These are phyloP conservation scores for Acleris emargana DNA, from an alignment of 2,888 invertebrate species.

Conservation along the genomic window DNA sequence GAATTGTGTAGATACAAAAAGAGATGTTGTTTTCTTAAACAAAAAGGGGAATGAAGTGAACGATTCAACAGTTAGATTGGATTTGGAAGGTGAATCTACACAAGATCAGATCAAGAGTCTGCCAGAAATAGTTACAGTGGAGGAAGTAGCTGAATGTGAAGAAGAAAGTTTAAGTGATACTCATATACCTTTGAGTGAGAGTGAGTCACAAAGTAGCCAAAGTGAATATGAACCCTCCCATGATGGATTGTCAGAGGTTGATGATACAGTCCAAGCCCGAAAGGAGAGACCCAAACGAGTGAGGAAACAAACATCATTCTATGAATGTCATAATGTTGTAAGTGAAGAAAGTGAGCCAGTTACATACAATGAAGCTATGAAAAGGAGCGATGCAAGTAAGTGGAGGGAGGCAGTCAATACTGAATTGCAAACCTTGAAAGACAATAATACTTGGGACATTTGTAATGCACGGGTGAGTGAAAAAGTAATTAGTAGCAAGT, in stretches of 20 bases:
- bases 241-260: too few relatives aligned
- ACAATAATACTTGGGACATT: constrained; percentile 40
- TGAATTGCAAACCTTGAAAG: constrained; percentile 31
- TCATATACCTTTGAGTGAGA: too few relatives aligned
- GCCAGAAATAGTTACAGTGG: too few relatives aligned
- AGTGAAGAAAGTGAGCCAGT: constrained; percentile 12
- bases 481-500: constrained; percentile 42
- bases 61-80: too few relatives aligned
- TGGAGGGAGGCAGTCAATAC: constrained; percentile 39
- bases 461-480: constrained; percentile 31
- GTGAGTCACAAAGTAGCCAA: too few relatives aligned
- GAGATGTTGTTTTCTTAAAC: constrained; percentile 33
- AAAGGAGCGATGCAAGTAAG: constrained; percentile 25
- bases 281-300: background rate
- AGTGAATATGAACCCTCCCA: too few relatives aligned
- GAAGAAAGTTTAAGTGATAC: too few relatives aligned
- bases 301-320: constrained; percentile 18
- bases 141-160: too few relatives aligned
- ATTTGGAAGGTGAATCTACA: too few relatives aligned
- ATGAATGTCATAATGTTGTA: constrained; percentile 6
- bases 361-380: constrained; percentile 8
- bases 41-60: background rate
- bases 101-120: too few relatives aligned
- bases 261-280: too few relatives aligned
- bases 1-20: constrained; percentile 27